These are phyloP conservation scores for Caenorhabditis doughertyi DNA, from an alignment of 2,888 invertebrate genomes.

Conservation along the genomic window DNA sequence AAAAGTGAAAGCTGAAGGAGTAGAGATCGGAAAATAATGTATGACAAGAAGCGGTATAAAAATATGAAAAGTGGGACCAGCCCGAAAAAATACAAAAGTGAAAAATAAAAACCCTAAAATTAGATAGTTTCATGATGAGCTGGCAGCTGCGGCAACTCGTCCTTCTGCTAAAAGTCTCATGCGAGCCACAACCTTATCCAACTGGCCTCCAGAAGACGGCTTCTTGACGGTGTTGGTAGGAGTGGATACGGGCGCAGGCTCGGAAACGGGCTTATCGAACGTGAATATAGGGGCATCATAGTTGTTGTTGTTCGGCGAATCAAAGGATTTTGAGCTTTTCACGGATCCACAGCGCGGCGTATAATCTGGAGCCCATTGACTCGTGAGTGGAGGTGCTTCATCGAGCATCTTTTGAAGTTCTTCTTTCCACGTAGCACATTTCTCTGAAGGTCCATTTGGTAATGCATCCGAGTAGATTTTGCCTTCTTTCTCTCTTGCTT, in stretches of 20 bases:
- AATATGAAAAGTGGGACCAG: conserved; percentile 32
- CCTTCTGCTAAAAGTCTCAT: conserved; percentile 67
- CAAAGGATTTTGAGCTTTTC: conserved; percentile 5
- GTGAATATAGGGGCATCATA: conserved; percentile 5
- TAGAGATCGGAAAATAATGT: conserved; percentile 7
- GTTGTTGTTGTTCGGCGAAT: conserved; percentile 53
- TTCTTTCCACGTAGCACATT: conserved; percentile 42
- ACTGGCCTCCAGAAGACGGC: conserved; percentile 48
- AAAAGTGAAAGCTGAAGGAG: conserved; percentile 14
- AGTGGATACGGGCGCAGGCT: background rate
- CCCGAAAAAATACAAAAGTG: background rate
- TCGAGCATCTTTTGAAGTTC: conserved; percentile 68
- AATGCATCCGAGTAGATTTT: conserved; percentile 67
- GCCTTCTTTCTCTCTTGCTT: conserved; percentile 84
- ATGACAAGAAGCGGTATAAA: background rate
- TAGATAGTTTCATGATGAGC: conserved; percentile 5
- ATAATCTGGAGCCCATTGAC: conserved; percentile 48
- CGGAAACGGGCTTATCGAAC: conserved; percentile 15
- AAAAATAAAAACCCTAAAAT: background rate
- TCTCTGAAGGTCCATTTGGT: conserved; percentile 27
- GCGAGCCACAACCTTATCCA: conserved; percentile 71
- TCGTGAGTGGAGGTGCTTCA: conserved; percentile 28
- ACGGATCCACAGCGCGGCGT: background rate
- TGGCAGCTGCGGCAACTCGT: conserved; percentile 38
- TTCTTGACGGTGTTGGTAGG: conserved; percentile 7